These are phyloP conservation scores for Eulemur macaco DNA, from an alignment of 2,113 vertebrate genomes.

Conservation along the genomic window DNA sequence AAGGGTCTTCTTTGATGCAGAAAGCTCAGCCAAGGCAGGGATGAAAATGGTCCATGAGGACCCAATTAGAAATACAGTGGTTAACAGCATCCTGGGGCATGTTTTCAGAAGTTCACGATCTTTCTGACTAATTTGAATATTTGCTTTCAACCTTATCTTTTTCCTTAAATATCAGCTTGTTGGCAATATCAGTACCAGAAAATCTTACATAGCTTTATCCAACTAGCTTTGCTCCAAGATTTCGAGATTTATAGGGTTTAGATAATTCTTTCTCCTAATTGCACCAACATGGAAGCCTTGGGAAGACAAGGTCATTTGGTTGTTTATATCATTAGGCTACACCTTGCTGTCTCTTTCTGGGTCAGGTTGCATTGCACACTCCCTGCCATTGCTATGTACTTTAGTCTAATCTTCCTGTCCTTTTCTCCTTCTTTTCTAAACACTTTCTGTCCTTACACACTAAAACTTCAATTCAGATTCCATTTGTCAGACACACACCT, in stretches of 20 bases:
- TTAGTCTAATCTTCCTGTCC: not conserved
- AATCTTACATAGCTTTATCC: not conserved
- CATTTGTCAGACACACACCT: not conserved
- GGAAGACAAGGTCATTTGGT: not conserved
- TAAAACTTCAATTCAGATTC: not conserved
- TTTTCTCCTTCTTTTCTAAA: not conserved
- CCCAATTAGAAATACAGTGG: not conserved
- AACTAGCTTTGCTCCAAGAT: not conserved
- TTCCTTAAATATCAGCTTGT: constrained; percentile 24
- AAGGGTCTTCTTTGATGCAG: not conserved
- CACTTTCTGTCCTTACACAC: not conserved
- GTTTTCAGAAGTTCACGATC: constrained; percentile 14
- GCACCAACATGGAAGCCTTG: not conserved
- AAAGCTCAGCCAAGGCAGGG: not conserved
- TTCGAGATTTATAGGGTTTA: not conserved
- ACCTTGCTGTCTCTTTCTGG: not conserved
- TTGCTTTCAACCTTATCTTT: constrained; percentile 26
- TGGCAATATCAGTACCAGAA: not conserved
- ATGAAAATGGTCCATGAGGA: not conserved
- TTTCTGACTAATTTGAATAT: constrained; percentile 17
- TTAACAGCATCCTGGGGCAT: not conserved
- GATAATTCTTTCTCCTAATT: not conserved
- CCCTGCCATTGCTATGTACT: not conserved
- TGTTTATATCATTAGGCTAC: not conserved
- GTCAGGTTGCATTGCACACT: not conserved